Conservation (phyloP, 1,140 invertebrate genomes). For the Drosophila kohkoa region DNA sequence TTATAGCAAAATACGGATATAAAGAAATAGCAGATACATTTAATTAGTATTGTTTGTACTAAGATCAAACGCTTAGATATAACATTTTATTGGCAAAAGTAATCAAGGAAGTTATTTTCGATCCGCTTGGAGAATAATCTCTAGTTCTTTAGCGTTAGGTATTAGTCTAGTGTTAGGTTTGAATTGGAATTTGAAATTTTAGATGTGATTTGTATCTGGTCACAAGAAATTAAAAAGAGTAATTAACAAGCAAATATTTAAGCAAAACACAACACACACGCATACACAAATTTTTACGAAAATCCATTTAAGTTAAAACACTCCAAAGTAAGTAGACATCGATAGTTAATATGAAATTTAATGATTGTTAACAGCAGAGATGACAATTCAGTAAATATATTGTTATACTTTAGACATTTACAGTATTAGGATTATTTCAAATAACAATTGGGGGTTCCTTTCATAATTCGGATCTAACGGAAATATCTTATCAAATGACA, state of each 20-base stretch:
- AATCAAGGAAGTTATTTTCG: constrained; percentile 76
- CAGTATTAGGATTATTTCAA: constrained; percentile 30
- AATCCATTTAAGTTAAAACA: constrained; percentile 51
- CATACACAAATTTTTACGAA: constrained; percentile 57
- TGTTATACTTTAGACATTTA: constrained; percentile 39
- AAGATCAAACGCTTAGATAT: not conserved
- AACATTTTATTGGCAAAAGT: constrained; percentile 33
- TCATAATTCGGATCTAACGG: constrained; percentile 40
- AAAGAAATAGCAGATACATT: constrained; percentile 47
- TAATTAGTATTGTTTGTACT: constrained; percentile 60
- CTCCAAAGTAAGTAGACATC: constrained; percentile 67
- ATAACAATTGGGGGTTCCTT: constrained; percentile 58
- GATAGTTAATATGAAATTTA: constrained; percentile 55
- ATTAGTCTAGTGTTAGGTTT: constrained; percentile 42
- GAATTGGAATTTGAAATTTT: constrained; percentile 30
- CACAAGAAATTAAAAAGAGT: constrained; percentile 63
- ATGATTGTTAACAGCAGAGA: constrained; percentile 57
- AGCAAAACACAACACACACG: constrained; percentile 60
- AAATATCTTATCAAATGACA: constrained; percentile 53
- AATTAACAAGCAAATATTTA: constrained; percentile 70
- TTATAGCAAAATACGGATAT: constrained; percentile 23
- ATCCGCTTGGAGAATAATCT: constrained; percentile 57
- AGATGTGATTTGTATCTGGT: constrained; percentile 48
- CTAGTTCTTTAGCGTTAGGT: constrained; percentile 27
- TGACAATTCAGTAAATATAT: constrained; percentile 61